These are phyloP conservation scores for Cebidichthys violaceus DNA, from an alignment of 2,113 vertebrate genomes.

Conservation along the genomic window DNA sequence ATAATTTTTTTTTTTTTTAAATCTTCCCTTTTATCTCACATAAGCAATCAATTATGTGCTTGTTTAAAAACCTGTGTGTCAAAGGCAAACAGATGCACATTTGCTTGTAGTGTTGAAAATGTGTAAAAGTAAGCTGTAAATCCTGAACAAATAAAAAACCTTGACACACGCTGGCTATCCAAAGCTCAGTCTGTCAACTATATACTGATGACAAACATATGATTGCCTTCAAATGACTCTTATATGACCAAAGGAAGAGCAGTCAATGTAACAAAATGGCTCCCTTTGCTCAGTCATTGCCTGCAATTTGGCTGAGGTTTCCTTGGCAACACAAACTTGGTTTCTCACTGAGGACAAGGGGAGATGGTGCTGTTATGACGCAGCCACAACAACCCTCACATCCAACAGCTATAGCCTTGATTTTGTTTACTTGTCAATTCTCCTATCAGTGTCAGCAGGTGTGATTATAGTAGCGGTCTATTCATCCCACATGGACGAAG, in stretches of 20 bases:
- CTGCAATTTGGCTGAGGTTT: conserved; percentile 79
- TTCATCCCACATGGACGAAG: conserved; percentile 15
- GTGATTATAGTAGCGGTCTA: conserved; percentile 15
- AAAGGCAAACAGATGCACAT: conserved; percentile 2
- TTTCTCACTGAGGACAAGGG: conserved; percentile 74
- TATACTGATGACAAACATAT: conserved; percentile 21
- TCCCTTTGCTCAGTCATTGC: conserved; percentile 77
- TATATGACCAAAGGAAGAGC: conserved; percentile 53
- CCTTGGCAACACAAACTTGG: conserved; percentile 84
- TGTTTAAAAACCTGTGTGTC: not conserved
- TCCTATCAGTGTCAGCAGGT: conserved; percentile 33
- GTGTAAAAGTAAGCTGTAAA: conserved; percentile 1
- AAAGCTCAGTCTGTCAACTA: conserved; percentile 16
- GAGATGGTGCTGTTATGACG: conserved; percentile 67
- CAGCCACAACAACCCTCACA: conserved; percentile 51
- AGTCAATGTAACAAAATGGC: conserved; percentile 82
- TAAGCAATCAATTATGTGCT: not conserved
- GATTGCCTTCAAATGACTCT: conserved; percentile 31
- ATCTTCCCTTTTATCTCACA: not conserved
- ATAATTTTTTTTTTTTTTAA: conserved; percentile 1
- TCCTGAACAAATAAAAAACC: not conserved
- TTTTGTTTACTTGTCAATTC: conserved; percentile 56
- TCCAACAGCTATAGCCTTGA: conserved; percentile 64
- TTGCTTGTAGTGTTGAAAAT: not conserved
- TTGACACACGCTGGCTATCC: not conserved